Conservation (phyloP, 2,797 vertebrate species). For the Bradypus variegatus region DNA sequence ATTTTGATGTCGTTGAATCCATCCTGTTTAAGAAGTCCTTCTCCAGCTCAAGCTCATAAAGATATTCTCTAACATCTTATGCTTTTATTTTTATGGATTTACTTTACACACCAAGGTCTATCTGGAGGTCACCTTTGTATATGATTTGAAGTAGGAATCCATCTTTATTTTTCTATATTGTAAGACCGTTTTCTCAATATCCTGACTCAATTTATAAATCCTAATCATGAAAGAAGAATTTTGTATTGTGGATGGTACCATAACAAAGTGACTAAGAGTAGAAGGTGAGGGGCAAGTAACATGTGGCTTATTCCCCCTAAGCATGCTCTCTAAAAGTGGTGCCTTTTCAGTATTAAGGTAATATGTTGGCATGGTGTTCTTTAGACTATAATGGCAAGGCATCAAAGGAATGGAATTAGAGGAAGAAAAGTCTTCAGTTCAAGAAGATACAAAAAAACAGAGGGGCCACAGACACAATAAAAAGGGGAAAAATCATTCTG, state of each 20-base stretch:
- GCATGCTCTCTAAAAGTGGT: background rate
- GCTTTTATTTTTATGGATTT: conserved; percentile 18
- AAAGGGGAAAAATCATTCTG: background rate
- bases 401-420: background rate
- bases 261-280: background rate
- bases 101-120: background rate
- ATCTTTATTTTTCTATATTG: background rate
- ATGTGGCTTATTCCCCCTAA: background rate
- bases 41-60: background rate
- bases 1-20: background rate
- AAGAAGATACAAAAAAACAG: background rate
- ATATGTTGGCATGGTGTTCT: background rate
- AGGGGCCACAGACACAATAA: background rate
- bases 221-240: conserved; percentile 15
- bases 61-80: background rate
- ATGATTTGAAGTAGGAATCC: background rate
- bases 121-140: background rate
- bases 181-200: conserved; percentile 18
- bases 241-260: background rate
- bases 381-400: background rate
- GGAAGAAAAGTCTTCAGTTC: background rate
- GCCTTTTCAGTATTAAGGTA: background rate
- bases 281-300: background rate
- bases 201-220: background rate
- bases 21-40: background rate